phyloP scores from a whole-genome alignment of 2,797 vertebrate genomes.

The Rallus crepitans region DNA sequence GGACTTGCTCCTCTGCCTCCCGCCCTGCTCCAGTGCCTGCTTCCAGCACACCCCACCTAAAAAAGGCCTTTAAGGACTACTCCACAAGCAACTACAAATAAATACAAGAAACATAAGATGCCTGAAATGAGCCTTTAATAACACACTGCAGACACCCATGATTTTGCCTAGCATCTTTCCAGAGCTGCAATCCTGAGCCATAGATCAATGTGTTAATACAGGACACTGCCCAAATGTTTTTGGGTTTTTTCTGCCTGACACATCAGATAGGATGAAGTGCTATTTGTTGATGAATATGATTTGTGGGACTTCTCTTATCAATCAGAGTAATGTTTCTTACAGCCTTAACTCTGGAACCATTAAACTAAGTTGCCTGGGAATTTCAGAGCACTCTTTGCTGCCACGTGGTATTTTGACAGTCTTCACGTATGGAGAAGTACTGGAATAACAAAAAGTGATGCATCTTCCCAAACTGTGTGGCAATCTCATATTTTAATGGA shows the following conservation, averaged over 20 bases:
- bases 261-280: background rate
- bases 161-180: background rate
- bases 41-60: background rate
- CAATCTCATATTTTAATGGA: background rate
- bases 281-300: background rate
- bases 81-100: background rate
- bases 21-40: background rate
- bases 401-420: background rate
- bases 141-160: background rate
- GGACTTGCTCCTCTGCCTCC: conserved; percentile 5
- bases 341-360: background rate
- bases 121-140: conserved; percentile 17
- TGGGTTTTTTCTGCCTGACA: background rate
- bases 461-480: background rate
- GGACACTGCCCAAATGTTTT: background rate
- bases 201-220: background rate
- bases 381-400: background rate
- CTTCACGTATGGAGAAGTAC: fast-evolving
- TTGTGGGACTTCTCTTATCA: background rate
- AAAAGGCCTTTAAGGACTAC: background rate
- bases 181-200: background rate
- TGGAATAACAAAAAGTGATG: background rate
- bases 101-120: conserved; percentile 10
- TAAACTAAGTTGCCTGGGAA: background rate
- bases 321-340: background rate